Evolutionary conservation across 37 sponge, comb jelly and placozoan species (phyloP).

Genomic region (Aplysina aerophoba): DNA sequence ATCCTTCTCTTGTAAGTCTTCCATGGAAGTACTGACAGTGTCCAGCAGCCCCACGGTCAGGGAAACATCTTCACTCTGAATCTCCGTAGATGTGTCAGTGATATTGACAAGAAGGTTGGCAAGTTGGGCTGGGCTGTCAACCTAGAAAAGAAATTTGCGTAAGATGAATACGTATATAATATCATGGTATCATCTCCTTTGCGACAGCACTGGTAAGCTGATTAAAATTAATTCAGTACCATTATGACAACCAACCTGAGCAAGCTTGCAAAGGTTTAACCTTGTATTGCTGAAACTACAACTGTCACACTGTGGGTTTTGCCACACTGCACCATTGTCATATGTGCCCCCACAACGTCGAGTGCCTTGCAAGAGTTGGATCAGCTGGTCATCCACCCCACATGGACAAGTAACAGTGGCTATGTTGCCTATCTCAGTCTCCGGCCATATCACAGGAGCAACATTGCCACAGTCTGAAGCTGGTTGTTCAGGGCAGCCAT

Average conservation of each 20-base stretch:
- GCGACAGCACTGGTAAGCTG: no score
- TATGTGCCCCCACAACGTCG: constrained; percentile 60
- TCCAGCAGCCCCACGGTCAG: neutral
- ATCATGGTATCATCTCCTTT: no score
- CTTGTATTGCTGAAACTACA: constrained; percentile 44
- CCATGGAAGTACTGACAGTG: neutral
- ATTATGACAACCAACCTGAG: no score
- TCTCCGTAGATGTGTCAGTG: neutral
- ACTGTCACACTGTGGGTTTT: neutral
- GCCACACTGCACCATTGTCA: constrained; percentile 51
- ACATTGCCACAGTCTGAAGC: neutral
- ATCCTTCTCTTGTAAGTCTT: neutral
- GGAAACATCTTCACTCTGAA: constrained; percentile 20
- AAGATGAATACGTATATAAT: no score
- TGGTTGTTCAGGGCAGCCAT: constrained; percentile 12
- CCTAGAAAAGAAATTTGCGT: no score
- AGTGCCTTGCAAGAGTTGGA: neutral
- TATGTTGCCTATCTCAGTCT: constrained; percentile 42
- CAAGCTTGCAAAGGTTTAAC: constrained; percentile 15
- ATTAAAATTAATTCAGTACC: no score
- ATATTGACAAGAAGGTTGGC: neutral
- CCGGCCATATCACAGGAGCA: constrained; percentile 37
- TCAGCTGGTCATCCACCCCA: neutral
- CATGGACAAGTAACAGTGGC: constrained; percentile 45
- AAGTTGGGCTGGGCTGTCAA: neutral